phyloP scores from a whole-genome alignment of 2,113 vertebrate genomes.

The Dendrocopos noguchii region DNA sequence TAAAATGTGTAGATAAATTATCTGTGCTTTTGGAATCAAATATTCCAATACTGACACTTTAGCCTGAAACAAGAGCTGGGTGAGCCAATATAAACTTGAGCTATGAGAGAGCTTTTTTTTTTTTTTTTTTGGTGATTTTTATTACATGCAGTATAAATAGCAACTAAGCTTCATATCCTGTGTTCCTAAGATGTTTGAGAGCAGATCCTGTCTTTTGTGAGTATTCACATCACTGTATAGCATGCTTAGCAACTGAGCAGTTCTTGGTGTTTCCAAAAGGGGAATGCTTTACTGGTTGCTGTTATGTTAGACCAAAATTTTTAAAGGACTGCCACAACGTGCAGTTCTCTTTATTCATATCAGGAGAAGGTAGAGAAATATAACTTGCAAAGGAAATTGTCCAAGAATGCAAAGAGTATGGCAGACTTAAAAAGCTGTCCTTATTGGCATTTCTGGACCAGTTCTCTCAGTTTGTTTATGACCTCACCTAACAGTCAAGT shows the following conservation, averaged over 20 bases:
- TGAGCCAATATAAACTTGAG: neutral
- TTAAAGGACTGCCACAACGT: neutral
- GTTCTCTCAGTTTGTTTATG: neutral
- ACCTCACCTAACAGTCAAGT: neutral
- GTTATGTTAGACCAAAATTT: neutral
- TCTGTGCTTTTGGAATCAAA: neutral
- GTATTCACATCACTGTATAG: neutral
- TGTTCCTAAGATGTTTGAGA: neutral
- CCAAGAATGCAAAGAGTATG: neutral
- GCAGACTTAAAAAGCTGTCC: neutral
- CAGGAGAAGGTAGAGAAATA: neutral
- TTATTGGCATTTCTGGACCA: neutral
- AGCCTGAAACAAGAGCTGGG: neutral
- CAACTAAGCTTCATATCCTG: neutral
- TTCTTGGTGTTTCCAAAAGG: neutral
- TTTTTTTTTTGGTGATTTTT: neutral
- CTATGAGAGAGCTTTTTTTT: neutral
- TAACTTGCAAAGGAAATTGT: neutral
- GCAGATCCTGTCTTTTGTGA: neutral
- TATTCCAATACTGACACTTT: neutral
- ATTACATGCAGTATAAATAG: neutral
- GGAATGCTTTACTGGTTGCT: neutral
- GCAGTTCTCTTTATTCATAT: neutral
- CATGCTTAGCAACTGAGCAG: neutral
- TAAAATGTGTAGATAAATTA: neutral